Conservation (phyloP, 1,140 invertebrate species). For the Marisa cornuarietis region DNA sequence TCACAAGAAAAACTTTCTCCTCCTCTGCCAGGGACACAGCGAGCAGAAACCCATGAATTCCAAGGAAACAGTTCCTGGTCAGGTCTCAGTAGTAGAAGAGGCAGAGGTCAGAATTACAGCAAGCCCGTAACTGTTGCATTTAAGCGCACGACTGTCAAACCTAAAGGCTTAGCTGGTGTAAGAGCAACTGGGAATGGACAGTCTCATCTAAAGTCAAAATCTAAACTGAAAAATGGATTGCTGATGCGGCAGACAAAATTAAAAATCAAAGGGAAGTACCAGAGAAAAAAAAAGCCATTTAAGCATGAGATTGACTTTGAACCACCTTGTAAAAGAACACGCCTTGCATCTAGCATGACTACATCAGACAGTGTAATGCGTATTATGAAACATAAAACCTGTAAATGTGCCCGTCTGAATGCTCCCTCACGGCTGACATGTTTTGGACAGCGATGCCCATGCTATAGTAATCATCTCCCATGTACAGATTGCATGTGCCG, state of each 20-base stretch:
- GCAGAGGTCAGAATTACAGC: too few species aligned
- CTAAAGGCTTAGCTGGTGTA: not conserved
- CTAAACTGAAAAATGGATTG: constrained; percentile 21
- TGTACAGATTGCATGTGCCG: constrained; percentile 89
- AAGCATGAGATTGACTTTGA: constrained; percentile 29
- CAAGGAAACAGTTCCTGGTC: constrained; percentile 4
- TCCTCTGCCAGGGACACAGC: constrained; percentile 14
- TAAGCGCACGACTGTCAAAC: too few species aligned
- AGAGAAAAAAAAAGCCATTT: constrained; percentile 26
- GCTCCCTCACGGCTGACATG: constrained; percentile 89
- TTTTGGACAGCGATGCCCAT: constrained; percentile 91
- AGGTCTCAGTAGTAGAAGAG: too few species aligned
- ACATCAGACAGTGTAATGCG: constrained; percentile 13
- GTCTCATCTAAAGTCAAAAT: not conserved
- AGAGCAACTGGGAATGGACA: not conserved
- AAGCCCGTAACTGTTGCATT: too few species aligned
- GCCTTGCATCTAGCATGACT: constrained; percentile 13
- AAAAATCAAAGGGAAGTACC: constrained; percentile 26
- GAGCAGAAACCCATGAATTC: constrained; percentile 14
- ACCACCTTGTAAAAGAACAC: constrained; percentile 28
- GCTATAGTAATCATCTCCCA: constrained; percentile 83
- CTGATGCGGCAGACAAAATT: constrained; percentile 15
- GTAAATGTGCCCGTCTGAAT: constrained; percentile 90
- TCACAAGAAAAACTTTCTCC: constrained; percentile 23
- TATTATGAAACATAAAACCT: constrained; percentile 66